Evolutionary conservation across 2,888 invertebrate genomes (phyloP).

Genomic region (Epinotia ramella): DNA sequence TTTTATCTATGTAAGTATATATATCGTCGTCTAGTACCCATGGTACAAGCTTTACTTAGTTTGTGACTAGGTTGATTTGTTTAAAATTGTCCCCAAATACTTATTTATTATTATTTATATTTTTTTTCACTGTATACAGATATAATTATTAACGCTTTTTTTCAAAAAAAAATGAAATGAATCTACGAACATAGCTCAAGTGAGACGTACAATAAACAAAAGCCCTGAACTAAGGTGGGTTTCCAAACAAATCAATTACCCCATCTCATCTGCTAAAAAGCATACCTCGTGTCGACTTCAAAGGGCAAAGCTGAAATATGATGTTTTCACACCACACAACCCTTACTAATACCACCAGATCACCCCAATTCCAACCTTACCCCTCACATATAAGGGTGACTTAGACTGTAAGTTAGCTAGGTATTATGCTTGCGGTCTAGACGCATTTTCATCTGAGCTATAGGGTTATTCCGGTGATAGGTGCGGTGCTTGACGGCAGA

Average conservation of each 20-base stretch:
- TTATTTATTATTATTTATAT: no score
- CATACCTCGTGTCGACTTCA: conserved; percentile 42
- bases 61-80: no score
- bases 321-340: conserved; percentile 40
- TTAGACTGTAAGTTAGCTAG: background rate
- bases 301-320: conserved; percentile 45
- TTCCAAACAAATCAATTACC: conserved; percentile 40
- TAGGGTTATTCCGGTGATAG: conserved; percentile 46
- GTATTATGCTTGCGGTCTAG: conserved; percentile 43
- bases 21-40: no score
- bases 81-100: no score
- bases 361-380: conserved; percentile 1
- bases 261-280: conserved; percentile 44
- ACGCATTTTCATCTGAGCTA: conserved; percentile 48
- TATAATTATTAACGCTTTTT: no score
- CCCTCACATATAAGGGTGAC: background rate
- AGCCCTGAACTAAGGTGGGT: background rate
- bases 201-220: background rate
- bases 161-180: background rate
- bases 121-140: no score
- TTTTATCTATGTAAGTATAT: no score
- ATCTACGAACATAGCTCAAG: background rate
- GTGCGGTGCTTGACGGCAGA: conserved; percentile 25
- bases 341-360: background rate
- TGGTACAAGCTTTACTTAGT: no score